These are phyloP conservation scores for Micromussa lordhowensis DNA, from an alignment of 92 coral and sea anemone genomes.

Conservation along the genomic window DNA sequence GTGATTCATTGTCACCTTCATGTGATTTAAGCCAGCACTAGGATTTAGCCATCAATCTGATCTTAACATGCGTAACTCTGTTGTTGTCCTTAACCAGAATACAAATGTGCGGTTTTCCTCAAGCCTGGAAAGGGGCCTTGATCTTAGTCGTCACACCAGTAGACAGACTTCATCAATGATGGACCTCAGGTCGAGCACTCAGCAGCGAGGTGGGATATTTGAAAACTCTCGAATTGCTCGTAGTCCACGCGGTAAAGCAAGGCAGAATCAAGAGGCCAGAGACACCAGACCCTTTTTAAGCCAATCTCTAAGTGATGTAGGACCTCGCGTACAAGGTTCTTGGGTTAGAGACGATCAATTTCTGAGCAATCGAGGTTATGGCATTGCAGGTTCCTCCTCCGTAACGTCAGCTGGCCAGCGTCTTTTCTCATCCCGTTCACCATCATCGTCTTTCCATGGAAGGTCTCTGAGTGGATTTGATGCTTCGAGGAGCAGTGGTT, in stretches of 20 bases:
- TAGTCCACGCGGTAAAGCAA: neutral
- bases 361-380: neutral
- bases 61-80: neutral
- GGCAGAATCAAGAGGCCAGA: neutral
- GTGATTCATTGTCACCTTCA: neutral
- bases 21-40: neutral
- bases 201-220: conserved; percentile 1
- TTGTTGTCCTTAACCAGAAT: neutral
- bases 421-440: neutral
- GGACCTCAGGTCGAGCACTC: conserved; percentile 4
- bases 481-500: neutral
- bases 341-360: conserved; percentile 10
- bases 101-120: conserved; percentile 21
- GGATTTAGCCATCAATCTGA: neutral
- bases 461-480: conserved; percentile 11
- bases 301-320: conserved; percentile 4
- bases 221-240: neutral
- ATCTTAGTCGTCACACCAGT: conserved; percentile 4
- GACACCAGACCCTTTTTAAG: conserved; percentile 20
- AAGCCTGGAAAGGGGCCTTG: conserved; percentile 20
- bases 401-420: neutral
- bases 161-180: conserved; percentile 27
- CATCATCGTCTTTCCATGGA: conserved; percentile 7
- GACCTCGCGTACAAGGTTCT: neutral
- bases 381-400: neutral